Conservation (phyloP, 2,888 invertebrate genomes). For the Tyria jacobaeae region DNA sequence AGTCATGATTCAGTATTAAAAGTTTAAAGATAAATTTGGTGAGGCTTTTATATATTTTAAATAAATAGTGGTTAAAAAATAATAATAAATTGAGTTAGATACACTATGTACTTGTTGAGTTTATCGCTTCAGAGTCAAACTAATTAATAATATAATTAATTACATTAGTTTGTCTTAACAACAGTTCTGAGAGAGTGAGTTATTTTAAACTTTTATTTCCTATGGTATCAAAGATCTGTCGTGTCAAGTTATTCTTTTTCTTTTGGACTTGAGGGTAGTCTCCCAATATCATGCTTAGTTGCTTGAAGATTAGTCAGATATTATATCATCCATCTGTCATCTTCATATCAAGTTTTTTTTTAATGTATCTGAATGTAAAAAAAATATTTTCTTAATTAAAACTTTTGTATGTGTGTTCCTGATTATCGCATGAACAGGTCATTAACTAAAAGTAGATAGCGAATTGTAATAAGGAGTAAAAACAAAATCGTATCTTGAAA, state of each 20-base stretch:
- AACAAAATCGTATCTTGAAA: no score
- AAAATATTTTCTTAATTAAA: no score
- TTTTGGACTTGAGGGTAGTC: not conserved
- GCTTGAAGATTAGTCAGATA: not conserved
- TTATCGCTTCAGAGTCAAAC: not conserved
- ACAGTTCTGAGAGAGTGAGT: not conserved
- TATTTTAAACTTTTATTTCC: not conserved
- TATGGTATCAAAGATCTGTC: not conserved
- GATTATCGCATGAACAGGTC: no score
- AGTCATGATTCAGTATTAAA: conserved; percentile 17
- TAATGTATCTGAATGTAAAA: no score
- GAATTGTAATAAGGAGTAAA: no score
- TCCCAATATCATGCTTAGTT: not conserved
- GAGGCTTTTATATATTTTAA: not conserved
- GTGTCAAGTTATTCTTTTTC: no score
- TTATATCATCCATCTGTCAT: not conserved
- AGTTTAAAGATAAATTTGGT: conserved; percentile 8
- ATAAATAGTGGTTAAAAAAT: not conserved
- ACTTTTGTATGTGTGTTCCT: no score
- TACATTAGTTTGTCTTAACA: not conserved
- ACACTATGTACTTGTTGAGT: conserved; percentile 18
- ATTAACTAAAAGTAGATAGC: no score
- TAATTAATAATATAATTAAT: conserved; percentile 4
- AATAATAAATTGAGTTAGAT: not conserved
- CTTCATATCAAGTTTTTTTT: no score